Percentiles rank a stretch among this genome's conserved stretches.
phyloP scores from a whole-genome alignment of 2,888 invertebrate species.

The Lymantria monacha region DNA sequence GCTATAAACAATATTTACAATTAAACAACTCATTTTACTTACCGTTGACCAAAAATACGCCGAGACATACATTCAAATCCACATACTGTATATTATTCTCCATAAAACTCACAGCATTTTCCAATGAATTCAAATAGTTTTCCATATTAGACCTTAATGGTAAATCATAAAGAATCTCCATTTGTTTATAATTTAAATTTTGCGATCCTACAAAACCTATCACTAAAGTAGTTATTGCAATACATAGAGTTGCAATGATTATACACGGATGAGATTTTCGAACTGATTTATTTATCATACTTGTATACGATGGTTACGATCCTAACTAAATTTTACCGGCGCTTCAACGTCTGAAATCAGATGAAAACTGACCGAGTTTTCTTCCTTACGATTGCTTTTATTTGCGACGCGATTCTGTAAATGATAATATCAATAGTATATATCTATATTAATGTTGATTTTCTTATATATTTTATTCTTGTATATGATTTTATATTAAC shows the following conservation, averaged over 20 bases:
- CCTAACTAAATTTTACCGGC: background rate
- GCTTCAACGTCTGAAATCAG: constrained; percentile 1
- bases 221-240: background rate
- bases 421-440: background rate
- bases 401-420: background rate
- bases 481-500: background rate
- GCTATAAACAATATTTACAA: no score
- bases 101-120: constrained; percentile 39
- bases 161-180: constrained; percentile 7
- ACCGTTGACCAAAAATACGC: constrained; percentile 57
- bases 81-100: constrained; percentile 34
- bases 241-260: background rate
- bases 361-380: background rate
- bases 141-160: constrained; percentile 34
- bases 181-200: constrained; percentile 1
- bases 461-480: background rate
- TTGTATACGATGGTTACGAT: background rate
- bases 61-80: constrained; percentile 50
- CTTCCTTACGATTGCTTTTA: background rate
- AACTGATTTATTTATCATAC: background rate
- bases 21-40: no score
- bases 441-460: no score
- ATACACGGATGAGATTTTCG: background rate
- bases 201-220: constrained; percentile 1
- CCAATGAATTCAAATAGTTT: constrained; percentile 39